Evolutionary conservation across 2,888 invertebrate genomes (phyloP).

Genomic region (Chydorus sphaericus): DNA sequence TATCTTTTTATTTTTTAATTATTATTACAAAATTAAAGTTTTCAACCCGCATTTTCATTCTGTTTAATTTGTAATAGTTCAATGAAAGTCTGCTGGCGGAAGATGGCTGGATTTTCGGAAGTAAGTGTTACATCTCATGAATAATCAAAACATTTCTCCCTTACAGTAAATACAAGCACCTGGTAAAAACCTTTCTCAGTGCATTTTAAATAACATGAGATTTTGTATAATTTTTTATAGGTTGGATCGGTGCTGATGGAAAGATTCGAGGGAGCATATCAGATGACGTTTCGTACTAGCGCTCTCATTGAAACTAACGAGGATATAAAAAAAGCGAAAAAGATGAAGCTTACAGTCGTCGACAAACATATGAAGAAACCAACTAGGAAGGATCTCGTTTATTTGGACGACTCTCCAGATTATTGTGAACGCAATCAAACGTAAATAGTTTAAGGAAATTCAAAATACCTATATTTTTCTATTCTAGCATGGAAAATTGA

Average conservation of each 20-base stretch:
- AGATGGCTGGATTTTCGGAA: constrained; percentile 55
- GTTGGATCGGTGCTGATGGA: constrained; percentile 64
- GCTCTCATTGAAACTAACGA: constrained; percentile 40
- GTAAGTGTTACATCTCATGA: constrained; percentile 40
- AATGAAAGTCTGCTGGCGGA: constrained; percentile 77
- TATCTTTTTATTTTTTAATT: neutral
- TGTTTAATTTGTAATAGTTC: no score
- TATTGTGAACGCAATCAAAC: constrained; percentile 75
- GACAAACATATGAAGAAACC: constrained; percentile 69
- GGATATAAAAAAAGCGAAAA: constrained; percentile 61
- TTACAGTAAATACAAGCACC: neutral
- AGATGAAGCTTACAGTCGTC: constrained; percentile 50
- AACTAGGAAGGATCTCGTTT: constrained; percentile 78
- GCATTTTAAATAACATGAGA: neutral
- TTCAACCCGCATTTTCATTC: no score
- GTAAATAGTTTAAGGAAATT: no score
- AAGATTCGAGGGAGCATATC: constrained; percentile 73
- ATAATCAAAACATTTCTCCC: neutral
- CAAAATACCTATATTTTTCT: no score
- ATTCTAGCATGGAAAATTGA: no score
- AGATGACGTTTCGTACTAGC: constrained; percentile 35
- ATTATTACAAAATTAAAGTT: neutral
- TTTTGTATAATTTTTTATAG: constrained; percentile 22
- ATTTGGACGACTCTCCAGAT: constrained; percentile 77
- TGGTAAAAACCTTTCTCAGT: neutral